Conservation (phyloP, 2,888 invertebrate species). For the Allacma fusca region DNA sequence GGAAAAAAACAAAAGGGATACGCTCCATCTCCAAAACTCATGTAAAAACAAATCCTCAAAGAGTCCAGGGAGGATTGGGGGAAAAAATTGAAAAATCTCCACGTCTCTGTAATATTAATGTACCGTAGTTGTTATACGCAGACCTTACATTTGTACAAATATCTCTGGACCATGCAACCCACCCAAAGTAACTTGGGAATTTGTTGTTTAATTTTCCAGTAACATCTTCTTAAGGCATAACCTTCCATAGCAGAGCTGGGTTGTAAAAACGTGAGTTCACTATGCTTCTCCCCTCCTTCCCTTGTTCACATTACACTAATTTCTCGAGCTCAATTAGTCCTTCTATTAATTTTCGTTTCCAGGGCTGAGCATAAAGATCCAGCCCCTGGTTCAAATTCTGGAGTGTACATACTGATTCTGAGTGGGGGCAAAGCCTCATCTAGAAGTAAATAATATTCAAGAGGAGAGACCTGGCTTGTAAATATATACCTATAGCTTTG, state of each 20-base stretch:
- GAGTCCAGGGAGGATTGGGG: background rate
- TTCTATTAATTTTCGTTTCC: conserved; percentile 8
- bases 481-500: no score
- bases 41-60: background rate
- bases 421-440: no score
- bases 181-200: background rate
- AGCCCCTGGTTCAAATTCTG: background rate
- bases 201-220: background rate
- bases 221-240: background rate
- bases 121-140: background rate
- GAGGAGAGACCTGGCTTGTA: no score
- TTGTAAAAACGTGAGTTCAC: background rate
- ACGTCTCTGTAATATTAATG: background rate
- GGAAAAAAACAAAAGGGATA: conserved; percentile 9
- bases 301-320: conserved; percentile 27
- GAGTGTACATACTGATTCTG: no score
- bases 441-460: no score
- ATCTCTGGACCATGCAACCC: conserved; percentile 5
- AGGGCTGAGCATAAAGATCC: background rate
- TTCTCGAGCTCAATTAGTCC: conserved; percentile 20
- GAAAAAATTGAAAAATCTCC: background rate
- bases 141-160: background rate
- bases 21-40: background rate
- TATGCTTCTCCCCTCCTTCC: conserved; percentile 20
- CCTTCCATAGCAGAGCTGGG: background rate